Base-by-base conservation (phyloP, 2,888 invertebrate genomes). In the Acleris literana region DNA sequence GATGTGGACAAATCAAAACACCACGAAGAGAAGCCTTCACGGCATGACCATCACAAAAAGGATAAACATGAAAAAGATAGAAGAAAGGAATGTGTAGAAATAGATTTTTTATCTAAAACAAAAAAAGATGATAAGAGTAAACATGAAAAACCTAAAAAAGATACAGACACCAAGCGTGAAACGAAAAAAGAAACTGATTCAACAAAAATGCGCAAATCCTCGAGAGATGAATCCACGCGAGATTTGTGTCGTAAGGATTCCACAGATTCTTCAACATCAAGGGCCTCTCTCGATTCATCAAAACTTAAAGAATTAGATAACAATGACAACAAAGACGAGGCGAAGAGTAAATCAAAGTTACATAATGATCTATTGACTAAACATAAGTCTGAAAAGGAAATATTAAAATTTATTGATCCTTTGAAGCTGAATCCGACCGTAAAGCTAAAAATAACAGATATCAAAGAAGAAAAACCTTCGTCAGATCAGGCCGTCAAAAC, bases 61-160 rank as follows among this genome's bases (percentile, higher is more conserved):
- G 90, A 92, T 33, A 88, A 85, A 85, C 78, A 71, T 70, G 89
- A 90, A 65, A 86, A 82, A 76, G 90, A 90, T 39, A 87, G 81
- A 75, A 82, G 83, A 73, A 89, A 86, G 72, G 90, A 91, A 63
- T 74, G 75, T 11, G 64, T 75, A 2, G 86, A 89, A 54, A 71
- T 70, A 39, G 90, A 90, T 61, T 71, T 69, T 63, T 74, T 74
- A 22, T 71, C 69, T 17, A 88, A 86, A 72, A 66, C 69, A 16
- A 91, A 86, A 86, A 90, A 87, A 72, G 92, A 92, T 44, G 94
- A 94, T 65, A 93, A 88, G 81, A 87, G 93, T 76, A 93, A 87
- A 81, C 81, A 89, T 72, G 91, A 92, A 20, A 83, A 84, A 74
- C 71, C 79, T 55, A 89, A 85, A 74, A 92, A 90, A 76, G 92